Conservation (phyloP, 2,113 vertebrate genomes). For the Toxotes jaculatrix region DNA sequence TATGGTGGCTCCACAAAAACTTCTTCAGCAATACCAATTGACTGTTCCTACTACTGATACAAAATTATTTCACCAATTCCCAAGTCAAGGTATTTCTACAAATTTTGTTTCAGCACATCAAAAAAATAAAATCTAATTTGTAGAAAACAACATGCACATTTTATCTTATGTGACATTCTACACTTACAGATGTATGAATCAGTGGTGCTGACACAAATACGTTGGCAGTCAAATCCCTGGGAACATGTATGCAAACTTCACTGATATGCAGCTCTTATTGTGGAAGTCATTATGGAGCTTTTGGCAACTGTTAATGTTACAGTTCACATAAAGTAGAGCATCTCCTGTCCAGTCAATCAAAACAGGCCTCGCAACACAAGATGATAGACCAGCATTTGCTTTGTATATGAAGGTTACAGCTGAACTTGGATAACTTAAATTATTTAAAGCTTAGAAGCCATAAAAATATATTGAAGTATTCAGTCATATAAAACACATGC, state of each 20-base stretch:
- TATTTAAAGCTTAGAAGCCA: not conserved
- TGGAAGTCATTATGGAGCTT: too few species aligned
- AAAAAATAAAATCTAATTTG: too few species aligned
- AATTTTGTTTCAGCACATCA: not conserved
- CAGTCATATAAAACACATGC: too few species aligned
- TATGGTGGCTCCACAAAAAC: not conserved
- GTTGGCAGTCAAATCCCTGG: constrained; percentile 83
- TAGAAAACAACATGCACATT: not conserved
- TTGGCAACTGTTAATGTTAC: too few species aligned
- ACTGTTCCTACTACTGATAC: not conserved
- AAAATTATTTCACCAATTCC: not conserved
- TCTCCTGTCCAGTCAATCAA: too few species aligned
- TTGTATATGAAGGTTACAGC: not conserved
- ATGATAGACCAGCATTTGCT: not conserved
- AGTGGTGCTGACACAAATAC: constrained; percentile 80
- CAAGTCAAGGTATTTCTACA: not conserved
- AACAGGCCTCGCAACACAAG: too few species aligned
- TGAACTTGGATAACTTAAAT: not conserved
- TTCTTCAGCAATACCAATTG: not conserved
- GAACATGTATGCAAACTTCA: constrained; percentile 76
- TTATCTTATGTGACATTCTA: constrained; percentile 13
- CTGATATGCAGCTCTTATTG: not conserved
- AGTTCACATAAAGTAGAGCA: too few species aligned
- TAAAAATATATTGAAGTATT: too few species aligned
- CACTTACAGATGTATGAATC: constrained; percentile 82